Base-by-base conservation (phyloP, 2,113 vertebrate genomes). In the Caretta caretta region DNA sequence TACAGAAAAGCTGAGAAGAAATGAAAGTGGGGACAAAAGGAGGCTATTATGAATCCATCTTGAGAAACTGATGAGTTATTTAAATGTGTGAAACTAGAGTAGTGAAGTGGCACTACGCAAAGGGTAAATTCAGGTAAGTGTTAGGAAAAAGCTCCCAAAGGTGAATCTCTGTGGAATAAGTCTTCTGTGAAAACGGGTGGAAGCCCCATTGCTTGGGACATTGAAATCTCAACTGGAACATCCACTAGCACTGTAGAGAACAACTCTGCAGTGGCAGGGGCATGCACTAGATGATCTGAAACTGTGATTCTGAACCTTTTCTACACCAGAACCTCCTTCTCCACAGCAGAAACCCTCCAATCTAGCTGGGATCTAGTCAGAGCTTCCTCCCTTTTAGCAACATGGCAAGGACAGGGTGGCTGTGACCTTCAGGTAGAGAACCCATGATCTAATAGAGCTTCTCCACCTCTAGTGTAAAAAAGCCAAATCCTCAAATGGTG, bases 91-190 rank as follows among this genome's bases (percentile, higher is more conserved):
- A 90, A 90, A 93, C 19, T 22, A 87, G 51, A 35, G 89, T 84
- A 96, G 94, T 38, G 80, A 69, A 83, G 46, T 72, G 76, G 86
- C 84, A 92, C 72, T 93, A 5, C 90, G 80, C 91, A 97, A 93
- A 2, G 17, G n/a, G 51, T 80, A 20, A 69, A 84, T n/a, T 84
- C 50, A 35, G 35, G n/a, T 22, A 12, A 2, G 11, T 35, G 59
- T 56, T 90, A 62, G 13, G 54, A 48, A 27, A 2, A 5, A 16
- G 16, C 8, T 88, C 93, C 81, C 84, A 81, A 95, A 92, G 95
- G 87, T 83, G 78, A 83, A 59, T 89, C 62, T 92, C 87, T 86
- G 42, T 20, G 48, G 50, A 96, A 76, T 79, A 72, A 59, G 75
- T 69, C 87, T 24, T 59, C 54, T 84, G 54, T 3, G 81, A 79